Base-by-base conservation (phyloP, 1,140 invertebrate genomes). In the Papilio helenus region DNA sequence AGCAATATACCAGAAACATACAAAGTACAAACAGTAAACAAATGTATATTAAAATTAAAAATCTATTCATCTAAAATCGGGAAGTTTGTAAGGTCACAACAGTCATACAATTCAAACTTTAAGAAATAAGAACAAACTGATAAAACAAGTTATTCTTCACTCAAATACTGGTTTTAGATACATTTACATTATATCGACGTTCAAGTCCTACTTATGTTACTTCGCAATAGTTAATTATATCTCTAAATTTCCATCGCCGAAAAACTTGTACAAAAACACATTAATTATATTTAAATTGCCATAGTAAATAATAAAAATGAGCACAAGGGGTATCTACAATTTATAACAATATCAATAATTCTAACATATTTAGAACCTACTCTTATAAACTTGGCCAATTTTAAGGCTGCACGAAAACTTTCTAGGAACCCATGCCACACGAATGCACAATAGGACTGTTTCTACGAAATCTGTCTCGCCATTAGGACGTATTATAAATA, bases 181-280 rank as follows among this genome's bases (percentile, higher is more conserved):
- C 12, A 76, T 76, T 76, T 76, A 29, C 73, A 76, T 58, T 46
- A 51, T 55, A 58, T 58, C 73, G 73, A 14, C 16, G 46, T 26
- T 39, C 23, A 1, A 23, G 44, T 74, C n/a, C 23, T 14, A 74
- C 72, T 74, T 26, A 55, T 39, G 26, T 26, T 29, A 46, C 72
- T 44, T 34, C 23, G 73, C 14, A 76, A 76, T 26, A 34, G 16
- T 14, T 20, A 44, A 20, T 20, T 20, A 23, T 34, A 61, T 23
- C 58, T 5, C 0, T 1, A 7, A 29, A 29, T 68, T 16, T 7
- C 1, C 26, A 68, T 29, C 14, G 61, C 12, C 12, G 1, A 29
- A 68, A 16, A 61, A 68, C 12, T 68, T 34, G 26, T 18, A 16
- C 58, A 58, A 58, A 23, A 58, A 20, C 55, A 20, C 1, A 58